Evolutionary conservation across 2,113 vertebrate species (phyloP).

Genomic region (Thryonomys swinderianus): DNA sequence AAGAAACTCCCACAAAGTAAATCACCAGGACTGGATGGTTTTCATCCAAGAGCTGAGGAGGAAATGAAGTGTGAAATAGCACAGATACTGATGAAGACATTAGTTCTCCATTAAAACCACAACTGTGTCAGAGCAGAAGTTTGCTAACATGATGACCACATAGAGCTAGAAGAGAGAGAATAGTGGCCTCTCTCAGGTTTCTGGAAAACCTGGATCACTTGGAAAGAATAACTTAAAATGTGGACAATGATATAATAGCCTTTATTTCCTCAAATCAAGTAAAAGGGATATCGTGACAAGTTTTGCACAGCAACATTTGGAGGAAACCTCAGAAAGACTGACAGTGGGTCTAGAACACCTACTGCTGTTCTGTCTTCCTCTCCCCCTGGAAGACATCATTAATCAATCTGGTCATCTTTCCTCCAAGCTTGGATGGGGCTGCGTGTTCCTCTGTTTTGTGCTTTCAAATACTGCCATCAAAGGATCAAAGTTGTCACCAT

Average conservation of each 20-base stretch:
- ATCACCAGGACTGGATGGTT: conserved; percentile 79
- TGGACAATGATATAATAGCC: background rate
- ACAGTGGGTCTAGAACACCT: background rate
- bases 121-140: conserved; percentile 75
- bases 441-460: background rate
- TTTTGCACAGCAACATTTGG: background rate
- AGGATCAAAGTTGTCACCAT: background rate
- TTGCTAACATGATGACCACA: conserved; percentile 73
- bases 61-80: conserved; percentile 86
- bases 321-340: background rate
- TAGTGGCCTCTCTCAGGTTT: conserved; percentile 47
- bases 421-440: background rate
- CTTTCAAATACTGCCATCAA: background rate
- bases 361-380: background rate
- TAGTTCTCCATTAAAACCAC: conserved; percentile 80
- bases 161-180: conserved; percentile 59
- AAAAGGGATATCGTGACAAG: background rate
- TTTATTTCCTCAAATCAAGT: conserved; percentile 30
- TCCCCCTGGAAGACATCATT: conserved; percentile 9
- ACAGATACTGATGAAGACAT: conserved; percentile 82
- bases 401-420: background rate
- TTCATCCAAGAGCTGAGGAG: conserved; percentile 79
- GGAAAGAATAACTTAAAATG: conserved; percentile 20
- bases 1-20: conserved; percentile 83
- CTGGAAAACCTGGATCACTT: conserved; percentile 44